phyloP scores from a whole-genome alignment of 2,113 vertebrate genomes.

The Lipophrys pholis region DNA sequence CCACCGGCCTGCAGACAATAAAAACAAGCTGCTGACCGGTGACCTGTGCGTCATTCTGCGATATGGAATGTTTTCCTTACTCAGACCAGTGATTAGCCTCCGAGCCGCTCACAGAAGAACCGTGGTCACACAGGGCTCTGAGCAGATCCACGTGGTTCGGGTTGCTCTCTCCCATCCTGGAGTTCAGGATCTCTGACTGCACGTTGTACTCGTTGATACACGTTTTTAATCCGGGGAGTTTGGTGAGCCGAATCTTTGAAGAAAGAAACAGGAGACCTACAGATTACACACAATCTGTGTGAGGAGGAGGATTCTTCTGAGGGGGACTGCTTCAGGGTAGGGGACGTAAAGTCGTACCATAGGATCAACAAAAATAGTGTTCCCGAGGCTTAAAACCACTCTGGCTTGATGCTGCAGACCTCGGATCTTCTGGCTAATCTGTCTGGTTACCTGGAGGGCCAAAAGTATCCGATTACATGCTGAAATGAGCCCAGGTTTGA shows the following conservation, averaged over 20 bases:
- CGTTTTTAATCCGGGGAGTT: conserved; percentile 81
- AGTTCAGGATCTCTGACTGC: conserved; percentile 87
- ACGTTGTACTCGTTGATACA: conserved; percentile 88
- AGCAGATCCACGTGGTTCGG: conserved; percentile 84
- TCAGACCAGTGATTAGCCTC: neutral
- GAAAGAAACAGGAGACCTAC: neutral
- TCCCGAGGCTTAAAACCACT: conserved; percentile 86
- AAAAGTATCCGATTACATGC: neutral
- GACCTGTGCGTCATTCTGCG: no score
- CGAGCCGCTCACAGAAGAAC: no score
- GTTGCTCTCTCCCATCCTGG: conserved; percentile 88
- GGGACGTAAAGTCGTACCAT: conserved; percentile 83
- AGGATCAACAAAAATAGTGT: conserved; percentile 90
- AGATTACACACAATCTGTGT: no score
- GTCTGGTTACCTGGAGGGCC: conserved; percentile 84
- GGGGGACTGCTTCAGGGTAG: no score
- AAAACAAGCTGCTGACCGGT: neutral
- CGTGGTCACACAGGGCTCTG: conserved; percentile 73
- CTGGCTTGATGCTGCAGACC: conserved; percentile 88
- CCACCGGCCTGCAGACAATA: conserved; percentile 20
- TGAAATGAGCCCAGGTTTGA: no score
- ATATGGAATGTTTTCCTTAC: conserved; percentile 42
- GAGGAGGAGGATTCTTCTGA: neutral
- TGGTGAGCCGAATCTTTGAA: conserved; percentile 85
- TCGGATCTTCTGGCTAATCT: conserved; percentile 87